Evolutionary conservation across 1,140 invertebrate genomes (phyloP).

Genomic region (Heterodera schachtii): DNA sequence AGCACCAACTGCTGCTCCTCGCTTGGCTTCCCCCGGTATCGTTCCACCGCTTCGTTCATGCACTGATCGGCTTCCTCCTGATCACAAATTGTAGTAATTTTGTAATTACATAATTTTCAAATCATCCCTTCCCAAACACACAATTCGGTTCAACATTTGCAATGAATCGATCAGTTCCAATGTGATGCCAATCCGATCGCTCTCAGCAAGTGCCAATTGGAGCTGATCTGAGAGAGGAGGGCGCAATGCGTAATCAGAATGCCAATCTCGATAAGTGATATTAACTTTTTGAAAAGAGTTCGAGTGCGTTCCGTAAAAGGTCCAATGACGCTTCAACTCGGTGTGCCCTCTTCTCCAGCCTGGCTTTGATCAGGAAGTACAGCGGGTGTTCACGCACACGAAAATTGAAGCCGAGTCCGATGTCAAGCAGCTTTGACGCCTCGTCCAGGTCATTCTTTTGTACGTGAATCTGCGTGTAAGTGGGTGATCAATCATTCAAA

Average conservation of each 20-base stretch:
- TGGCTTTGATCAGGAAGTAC: conserved; percentile 83
- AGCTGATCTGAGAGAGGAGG: conserved; percentile 33
- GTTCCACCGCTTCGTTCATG: conserved; percentile 80
- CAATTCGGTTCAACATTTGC: conserved; percentile 62
- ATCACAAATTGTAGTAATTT: neutral
- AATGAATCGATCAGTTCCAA: conserved; percentile 83
- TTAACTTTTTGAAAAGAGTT: conserved; percentile 61
- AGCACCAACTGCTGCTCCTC: conserved; percentile 81
- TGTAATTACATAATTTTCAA: too few species aligned
- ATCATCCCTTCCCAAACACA: neutral
- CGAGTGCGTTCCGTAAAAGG: conserved; percentile 76
- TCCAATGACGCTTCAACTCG: conserved; percentile 77
- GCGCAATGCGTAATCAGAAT: neutral
- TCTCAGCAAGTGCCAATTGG: conserved; percentile 68
- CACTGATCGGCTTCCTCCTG: conserved; percentile 78
- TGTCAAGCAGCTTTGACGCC: conserved; percentile 55
- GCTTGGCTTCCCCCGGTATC: conserved; percentile 78
- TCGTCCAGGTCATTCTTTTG: conserved; percentile 54
- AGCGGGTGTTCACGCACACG: conserved; percentile 83
- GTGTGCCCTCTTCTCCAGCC: conserved; percentile 78
- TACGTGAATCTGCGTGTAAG: conserved; percentile 37
- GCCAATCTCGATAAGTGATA: neutral
- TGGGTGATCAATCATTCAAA: neutral
- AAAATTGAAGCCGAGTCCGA: conserved; percentile 70
- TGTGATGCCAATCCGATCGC: conserved; percentile 83